These are phyloP conservation scores for Acheta domesticus DNA, from an alignment of 2,888 invertebrate genomes.

Conservation along the genomic window DNA sequence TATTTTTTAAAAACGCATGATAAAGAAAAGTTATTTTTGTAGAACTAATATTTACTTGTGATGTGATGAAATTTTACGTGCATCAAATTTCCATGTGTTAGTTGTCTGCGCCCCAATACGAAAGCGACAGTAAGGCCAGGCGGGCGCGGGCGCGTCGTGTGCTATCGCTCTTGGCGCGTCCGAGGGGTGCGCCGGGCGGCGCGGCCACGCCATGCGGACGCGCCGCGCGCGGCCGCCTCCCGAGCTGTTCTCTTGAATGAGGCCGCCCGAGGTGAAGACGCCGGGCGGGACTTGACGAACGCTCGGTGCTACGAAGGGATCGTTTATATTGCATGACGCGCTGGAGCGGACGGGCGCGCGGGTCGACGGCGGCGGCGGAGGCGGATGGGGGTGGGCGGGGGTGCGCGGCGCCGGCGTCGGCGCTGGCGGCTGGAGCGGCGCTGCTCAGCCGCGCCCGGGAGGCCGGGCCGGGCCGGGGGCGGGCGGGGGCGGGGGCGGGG, in stretches of 20 bases:
- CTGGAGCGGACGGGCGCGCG: background rate
- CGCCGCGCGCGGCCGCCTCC: background rate
- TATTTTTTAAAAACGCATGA: too few species aligned
- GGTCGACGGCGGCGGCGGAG: background rate
- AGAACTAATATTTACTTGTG: too few species aligned
- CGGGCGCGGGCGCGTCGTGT: too few species aligned
- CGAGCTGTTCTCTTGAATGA: constrained; percentile 2
- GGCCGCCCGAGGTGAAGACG: background rate
- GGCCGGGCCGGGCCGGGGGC: background rate
- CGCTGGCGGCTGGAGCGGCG: background rate
- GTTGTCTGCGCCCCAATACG: too few species aligned
- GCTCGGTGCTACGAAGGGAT: constrained; percentile 7
- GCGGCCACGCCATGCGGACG: too few species aligned
- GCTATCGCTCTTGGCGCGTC: too few species aligned
- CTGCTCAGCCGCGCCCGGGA: background rate
- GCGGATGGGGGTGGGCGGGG: background rate
- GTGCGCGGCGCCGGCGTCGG: background rate
- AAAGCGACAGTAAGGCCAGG: too few species aligned
- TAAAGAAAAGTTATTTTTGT: too few species aligned
- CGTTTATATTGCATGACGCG: constrained; percentile 18
- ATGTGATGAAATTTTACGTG: too few species aligned
- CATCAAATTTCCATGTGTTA: too few species aligned
- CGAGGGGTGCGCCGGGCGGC: too few species aligned
- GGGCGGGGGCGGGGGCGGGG: background rate
- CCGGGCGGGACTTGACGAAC: background rate